Evolutionary conservation across 2,113 vertebrate species (phyloP), one percentile per base, ranked within the genome.

Genomic region (Tursiops truncatus): DNA sequence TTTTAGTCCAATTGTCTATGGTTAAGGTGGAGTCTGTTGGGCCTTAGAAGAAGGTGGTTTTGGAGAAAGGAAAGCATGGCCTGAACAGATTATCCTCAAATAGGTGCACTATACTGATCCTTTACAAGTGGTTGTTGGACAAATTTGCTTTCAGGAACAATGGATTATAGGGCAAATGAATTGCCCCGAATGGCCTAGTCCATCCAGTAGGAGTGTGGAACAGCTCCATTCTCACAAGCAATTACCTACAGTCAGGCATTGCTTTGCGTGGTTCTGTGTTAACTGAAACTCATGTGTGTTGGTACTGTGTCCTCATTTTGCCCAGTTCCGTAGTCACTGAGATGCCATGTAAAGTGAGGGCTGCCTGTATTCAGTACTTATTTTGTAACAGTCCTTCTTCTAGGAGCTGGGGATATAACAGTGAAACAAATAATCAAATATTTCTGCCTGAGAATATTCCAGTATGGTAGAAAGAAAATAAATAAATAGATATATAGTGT

Each of bases 191-290:
- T 38, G 44, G 26, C 38, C 44, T 10, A 53, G 28, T 28, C 84
- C n/a, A 33, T 89, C 63, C 36, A 25, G 5, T 11, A 44, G 23
- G 38, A 82, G 13, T 2, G 0, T n/a, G 81, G 26, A 38, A n/a
- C 36, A 87, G 36, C 6, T 8, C 44, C 4, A 11, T 6, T 62
- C 89, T 44, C 26, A 50, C 28, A 41, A 58, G 12, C 31, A 47
- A 0, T 65, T 67, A 17, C 25, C 47, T 20, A 20, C 31, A 6
- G 80, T 58, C 18, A 47, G 56, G 2, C 10, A 53, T 85, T n/a
- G 2, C 20, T 41, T 47, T 58, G 47, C 58, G 0, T 0, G 8
- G n/a, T 26, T 4, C 60, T 18, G 0, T 33, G 56, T 63, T 23
- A 44, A 63, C 60, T 31, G 41, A 26, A 53, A 76, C n/a, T 44